Base-by-base conservation (phyloP, 2,888 invertebrate genomes). In the Ophraella communa region DNA sequence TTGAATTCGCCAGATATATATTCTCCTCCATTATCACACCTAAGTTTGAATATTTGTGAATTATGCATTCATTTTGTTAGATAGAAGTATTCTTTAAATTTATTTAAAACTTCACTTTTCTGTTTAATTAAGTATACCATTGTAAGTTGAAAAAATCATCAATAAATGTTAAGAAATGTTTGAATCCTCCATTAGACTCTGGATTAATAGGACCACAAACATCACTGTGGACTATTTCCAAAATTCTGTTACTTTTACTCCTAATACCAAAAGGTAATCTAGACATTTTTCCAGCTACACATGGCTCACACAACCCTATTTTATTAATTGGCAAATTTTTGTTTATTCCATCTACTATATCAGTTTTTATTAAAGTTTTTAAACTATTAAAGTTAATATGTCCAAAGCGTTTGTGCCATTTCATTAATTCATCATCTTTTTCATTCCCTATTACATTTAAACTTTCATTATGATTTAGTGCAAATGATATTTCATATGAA, bases 281-380 rank as follows among this genome's bases (percentile, higher is more conserved):
- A n/a, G 56, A 42, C 62, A 69, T 67, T 51, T 69, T 69, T 23
- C 67, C 66, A 30, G 33, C 55, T 17, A 65, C 23, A 58, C 66
- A 70, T 21, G 65, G 52, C 55, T 68, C 66, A 53, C 68, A 70
- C 58, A 70, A 65, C 47, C 62, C 59, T 17, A 65, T 53, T 24
- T 58, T 42, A 33, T 60, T 35, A 14, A 66, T 49, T 30, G 61
- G 63, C 53, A 68, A 44, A 30, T 61, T 53, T 53, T 53, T 58
- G 61, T 47, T 52, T 57, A 59, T 64, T 61, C 68, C 66, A 45
- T 57, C 18, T 63, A 65, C 27, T 52, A 61, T 61, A 61, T 61
- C 10, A n/a, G 49, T 18, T 44, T 64, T 30, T 58, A 45, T 27
- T 42, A 35, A 24, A 44, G 58, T 8, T 10, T 47, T 47, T 14